Evolutionary conservation across 2,888 invertebrate species (phyloP).

Genomic region (Cylindroiulus punctatus): DNA sequence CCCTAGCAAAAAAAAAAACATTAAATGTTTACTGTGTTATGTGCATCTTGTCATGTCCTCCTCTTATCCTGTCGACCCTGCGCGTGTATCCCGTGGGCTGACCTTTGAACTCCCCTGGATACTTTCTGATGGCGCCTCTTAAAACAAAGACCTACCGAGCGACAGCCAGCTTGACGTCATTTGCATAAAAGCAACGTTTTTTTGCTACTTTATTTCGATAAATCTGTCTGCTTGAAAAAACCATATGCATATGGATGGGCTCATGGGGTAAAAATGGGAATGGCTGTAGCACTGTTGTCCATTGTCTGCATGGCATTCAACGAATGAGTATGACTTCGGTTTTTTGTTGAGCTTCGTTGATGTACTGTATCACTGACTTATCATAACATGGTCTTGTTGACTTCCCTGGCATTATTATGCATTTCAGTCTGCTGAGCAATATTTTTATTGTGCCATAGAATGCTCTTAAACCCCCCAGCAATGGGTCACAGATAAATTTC

Average conservation of each 20-base stretch:
- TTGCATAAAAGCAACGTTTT: not conserved
- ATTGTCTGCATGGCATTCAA: not conserved
- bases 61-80: conserved; percentile 1
- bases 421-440: conserved; percentile 39
- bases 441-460: conserved; percentile 15
- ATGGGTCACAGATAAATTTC: not conserved
- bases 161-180: not conserved
- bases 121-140: not conserved
- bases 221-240: not conserved
- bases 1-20: not conserved
- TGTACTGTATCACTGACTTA: not conserved
- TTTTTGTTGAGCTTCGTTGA: not conserved
- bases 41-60: not conserved
- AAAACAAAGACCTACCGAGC: not conserved
- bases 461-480: not conserved
- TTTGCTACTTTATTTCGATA: not conserved
- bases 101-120: conserved; percentile 1
- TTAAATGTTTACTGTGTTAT: not conserved
- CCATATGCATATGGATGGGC: not conserved
- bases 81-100: not conserved
- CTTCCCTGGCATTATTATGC: conserved; percentile 42
- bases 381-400: conserved; percentile 45
- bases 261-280: conserved; percentile 8
- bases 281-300: not conserved
- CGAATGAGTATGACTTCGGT: not conserved